Evolutionary conservation across 2,113 vertebrate genomes (phyloP).

Genomic region (Morone saxatilis): DNA sequence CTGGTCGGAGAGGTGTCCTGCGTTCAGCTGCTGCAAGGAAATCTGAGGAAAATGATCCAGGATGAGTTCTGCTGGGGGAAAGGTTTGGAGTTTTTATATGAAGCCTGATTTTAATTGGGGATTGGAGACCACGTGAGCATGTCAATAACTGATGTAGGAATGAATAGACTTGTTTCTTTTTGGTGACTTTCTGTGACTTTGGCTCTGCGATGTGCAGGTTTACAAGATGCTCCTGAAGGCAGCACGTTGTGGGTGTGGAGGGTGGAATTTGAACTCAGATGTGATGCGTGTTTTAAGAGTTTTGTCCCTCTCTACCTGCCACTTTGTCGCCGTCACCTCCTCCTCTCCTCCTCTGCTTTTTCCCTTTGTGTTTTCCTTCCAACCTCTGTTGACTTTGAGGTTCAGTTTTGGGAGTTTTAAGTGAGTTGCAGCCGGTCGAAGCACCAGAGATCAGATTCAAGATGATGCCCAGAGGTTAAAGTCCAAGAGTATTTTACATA

Average conservation of each 20-base stretch:
- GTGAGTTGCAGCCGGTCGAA: neutral
- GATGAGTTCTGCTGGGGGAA: neutral
- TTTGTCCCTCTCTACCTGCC: conserved; percentile 30
- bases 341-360: too few relatives aligned
- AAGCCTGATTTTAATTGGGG: neutral
- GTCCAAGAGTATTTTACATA: too few relatives aligned
- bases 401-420: neutral
- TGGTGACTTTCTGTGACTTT: neutral
- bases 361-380: neutral
- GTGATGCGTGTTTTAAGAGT: conserved; percentile 32
- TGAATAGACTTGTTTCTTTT: neutral
- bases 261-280: conserved; percentile 44
- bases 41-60: neutral
- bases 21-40: neutral
- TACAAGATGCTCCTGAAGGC: conserved; percentile 59
- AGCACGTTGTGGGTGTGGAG: conserved; percentile 41
- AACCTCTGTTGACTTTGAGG: neutral
- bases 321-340: too few relatives aligned
- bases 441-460: neutral
- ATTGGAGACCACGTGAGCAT: neutral
- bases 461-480: neutral
- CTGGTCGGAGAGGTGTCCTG: conserved; percentile 7
- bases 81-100: neutral
- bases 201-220: neutral
- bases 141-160: neutral